A percentile compares a stretch with the other conserved stretches of the same genome.
Evolutionary conservation across 2,113 vertebrate genomes (phyloP).

Genomic region (Eulemur macaco): DNA sequence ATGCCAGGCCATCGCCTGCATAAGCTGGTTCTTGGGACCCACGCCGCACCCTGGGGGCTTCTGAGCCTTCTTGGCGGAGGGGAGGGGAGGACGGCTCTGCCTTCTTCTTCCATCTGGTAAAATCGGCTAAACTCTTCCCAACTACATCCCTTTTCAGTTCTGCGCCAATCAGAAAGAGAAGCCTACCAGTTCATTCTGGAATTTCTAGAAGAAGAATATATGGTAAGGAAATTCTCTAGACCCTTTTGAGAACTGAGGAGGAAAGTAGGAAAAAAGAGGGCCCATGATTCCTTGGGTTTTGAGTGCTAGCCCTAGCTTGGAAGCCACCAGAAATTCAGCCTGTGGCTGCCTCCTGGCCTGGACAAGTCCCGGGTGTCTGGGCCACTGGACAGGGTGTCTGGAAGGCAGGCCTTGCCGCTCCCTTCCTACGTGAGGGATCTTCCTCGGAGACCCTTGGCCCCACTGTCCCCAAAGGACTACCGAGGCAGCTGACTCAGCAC

Average conservation of each 20-base stretch:
- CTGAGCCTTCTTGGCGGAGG: background rate
- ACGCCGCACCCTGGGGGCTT: background rate
- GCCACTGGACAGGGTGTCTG: background rate
- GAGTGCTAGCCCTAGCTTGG: background rate
- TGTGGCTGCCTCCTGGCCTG: background rate
- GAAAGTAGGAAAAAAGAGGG: background rate
- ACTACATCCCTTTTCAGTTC: background rate
- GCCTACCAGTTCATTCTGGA: conserved; percentile 38
- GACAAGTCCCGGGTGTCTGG: background rate
- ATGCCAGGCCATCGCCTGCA: background rate
- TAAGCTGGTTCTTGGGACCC: background rate
- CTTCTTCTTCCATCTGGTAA: background rate
- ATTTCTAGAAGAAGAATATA: background rate
- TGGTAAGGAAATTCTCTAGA: conserved; percentile 46
- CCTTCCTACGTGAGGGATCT: background rate
- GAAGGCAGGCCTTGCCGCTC: background rate
- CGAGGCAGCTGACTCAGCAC: background rate
- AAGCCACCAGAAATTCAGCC: background rate
- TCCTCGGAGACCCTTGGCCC: background rate
- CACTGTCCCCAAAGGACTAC: background rate
- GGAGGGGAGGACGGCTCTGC: accelerated
- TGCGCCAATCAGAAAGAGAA: conserved; percentile 63
- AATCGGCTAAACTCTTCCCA: background rate
- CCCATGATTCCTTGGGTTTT: background rate
- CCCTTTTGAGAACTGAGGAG: background rate